These are phyloP conservation scores for Notolepis coatsorum DNA, from an alignment of 2,797 vertebrate species.

Conservation along the genomic window DNA sequence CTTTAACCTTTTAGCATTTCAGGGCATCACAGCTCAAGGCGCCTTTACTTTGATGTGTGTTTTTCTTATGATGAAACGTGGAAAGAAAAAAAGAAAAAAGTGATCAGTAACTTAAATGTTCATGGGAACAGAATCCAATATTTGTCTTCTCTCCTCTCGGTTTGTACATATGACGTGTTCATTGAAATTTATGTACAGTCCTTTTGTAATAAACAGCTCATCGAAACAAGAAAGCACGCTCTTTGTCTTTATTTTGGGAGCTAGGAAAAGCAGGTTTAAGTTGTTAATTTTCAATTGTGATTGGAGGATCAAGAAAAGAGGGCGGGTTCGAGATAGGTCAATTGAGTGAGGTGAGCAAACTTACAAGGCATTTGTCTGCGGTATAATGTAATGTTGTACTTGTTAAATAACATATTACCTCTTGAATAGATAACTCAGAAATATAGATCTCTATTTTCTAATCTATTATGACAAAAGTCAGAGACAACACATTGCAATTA, in stretches of 20 bases:
- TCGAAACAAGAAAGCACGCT: conserved; percentile 50
- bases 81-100: conserved; percentile 9
- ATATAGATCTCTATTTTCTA: too few relatives aligned
- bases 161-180: conserved; percentile 84
- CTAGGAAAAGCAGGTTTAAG: neutral
- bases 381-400: too few relatives aligned
- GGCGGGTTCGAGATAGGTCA: too few relatives aligned
- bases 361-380: too few relatives aligned
- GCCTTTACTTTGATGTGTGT: conserved; percentile 66
- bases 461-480: too few relatives aligned
- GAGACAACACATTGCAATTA: too few relatives aligned
- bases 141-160: conserved; percentile 75
- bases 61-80: conserved; percentile 72
- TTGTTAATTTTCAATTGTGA: too few relatives aligned
- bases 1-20: conserved; percentile 72
- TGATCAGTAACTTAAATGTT: conserved; percentile 69
- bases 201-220: conserved; percentile 89
- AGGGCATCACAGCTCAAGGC: conserved; percentile 70
- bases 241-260: neutral
- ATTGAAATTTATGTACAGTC: conserved; percentile 87
- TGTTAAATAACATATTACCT: too few relatives aligned
- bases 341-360: too few relatives aligned
- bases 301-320: too few relatives aligned
- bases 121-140: conserved; percentile 69
- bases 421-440: too few relatives aligned